Conservation (phyloP, 1,140 invertebrate species). For the Tetragonula clypearis region DNA sequence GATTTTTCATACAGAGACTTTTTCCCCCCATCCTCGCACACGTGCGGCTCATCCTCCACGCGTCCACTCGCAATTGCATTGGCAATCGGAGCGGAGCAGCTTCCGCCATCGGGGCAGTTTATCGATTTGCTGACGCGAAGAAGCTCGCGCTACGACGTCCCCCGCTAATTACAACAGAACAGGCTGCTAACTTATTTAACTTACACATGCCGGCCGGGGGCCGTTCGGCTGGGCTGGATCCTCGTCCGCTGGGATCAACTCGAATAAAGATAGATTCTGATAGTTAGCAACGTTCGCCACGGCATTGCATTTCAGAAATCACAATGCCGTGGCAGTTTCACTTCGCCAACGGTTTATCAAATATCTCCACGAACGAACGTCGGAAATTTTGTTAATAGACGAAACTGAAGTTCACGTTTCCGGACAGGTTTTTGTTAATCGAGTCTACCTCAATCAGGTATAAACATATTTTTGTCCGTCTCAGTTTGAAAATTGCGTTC, state of each 20-base stretch:
- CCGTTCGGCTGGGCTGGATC: background rate
- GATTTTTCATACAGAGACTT: background rate
- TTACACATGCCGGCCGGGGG: conserved; percentile 41
- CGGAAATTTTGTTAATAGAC: background rate
- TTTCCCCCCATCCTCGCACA: background rate
- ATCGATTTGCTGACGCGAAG: conserved; percentile 54
- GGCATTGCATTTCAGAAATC: background rate
- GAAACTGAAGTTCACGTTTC: background rate
- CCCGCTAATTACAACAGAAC: conserved; percentile 58
- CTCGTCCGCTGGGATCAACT: conserved; percentile 27
- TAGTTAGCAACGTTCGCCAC: conserved; percentile 20
- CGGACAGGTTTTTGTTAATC: background rate
- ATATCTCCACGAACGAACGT: background rate
- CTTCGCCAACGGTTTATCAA: background rate
- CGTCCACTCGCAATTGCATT: background rate
- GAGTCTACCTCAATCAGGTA: too few species aligned
- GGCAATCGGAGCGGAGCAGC: conserved; percentile 12
- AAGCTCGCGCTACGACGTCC: conserved; percentile 38
- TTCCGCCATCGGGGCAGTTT: conserved; percentile 13
- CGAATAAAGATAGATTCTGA: conserved; percentile 53
- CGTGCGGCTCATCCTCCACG: background rate
- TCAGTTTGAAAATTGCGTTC: too few species aligned
- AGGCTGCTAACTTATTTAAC: conserved; percentile 59
- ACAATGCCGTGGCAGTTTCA: background rate
- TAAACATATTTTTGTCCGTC: too few species aligned